A percentile compares a stretch with the other conserved stretches of the same genome.
Conservation (phyloP, 2,888 invertebrate genomes). For the Trichacis sp. region DNA sequence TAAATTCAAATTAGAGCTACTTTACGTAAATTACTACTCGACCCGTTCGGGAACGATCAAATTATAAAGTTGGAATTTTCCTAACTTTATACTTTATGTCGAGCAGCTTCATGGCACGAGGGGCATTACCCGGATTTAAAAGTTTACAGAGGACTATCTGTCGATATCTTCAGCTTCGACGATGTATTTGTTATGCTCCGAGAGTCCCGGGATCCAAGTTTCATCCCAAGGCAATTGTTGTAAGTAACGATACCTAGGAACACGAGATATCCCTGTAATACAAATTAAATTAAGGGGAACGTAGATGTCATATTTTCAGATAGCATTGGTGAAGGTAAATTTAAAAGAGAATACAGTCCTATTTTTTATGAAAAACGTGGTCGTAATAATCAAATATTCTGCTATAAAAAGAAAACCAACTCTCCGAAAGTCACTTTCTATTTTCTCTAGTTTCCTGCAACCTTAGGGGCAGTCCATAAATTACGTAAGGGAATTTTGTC, state of each 20-base stretch:
- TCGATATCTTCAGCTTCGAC: conserved; percentile 49
- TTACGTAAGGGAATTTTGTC: too few species aligned
- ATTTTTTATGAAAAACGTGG: too few species aligned
- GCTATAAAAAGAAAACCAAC: too few species aligned
- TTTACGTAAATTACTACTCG: too few species aligned
- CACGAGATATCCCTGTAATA: conserved; percentile 41
- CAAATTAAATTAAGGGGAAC: conserved; percentile 41
- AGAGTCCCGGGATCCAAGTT: conserved; percentile 45
- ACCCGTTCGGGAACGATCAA: conserved; percentile 60
- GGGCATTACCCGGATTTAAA: conserved; percentile 60
- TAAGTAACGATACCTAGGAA: conserved; percentile 47
- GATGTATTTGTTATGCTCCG: conserved; percentile 49
- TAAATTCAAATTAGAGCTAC: too few species aligned
- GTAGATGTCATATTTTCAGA: conserved; percentile 40
- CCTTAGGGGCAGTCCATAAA: too few species aligned
- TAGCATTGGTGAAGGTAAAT: neutral
- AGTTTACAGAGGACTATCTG: conserved; percentile 54
- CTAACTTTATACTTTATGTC: conserved; percentile 58
- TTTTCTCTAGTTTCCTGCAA: too few species aligned
- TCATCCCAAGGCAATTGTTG: conserved; percentile 48
- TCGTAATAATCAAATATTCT: too few species aligned
- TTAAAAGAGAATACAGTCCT: neutral
- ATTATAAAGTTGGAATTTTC: conserved; percentile 66
- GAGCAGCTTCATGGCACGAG: conserved; percentile 51
- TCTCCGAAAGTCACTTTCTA: too few species aligned